Evolutionary conservation across 2,113 vertebrate species (phyloP), one percentile per base, ranked within the genome.

Genomic region (Rhynchomys soricoides): DNA sequence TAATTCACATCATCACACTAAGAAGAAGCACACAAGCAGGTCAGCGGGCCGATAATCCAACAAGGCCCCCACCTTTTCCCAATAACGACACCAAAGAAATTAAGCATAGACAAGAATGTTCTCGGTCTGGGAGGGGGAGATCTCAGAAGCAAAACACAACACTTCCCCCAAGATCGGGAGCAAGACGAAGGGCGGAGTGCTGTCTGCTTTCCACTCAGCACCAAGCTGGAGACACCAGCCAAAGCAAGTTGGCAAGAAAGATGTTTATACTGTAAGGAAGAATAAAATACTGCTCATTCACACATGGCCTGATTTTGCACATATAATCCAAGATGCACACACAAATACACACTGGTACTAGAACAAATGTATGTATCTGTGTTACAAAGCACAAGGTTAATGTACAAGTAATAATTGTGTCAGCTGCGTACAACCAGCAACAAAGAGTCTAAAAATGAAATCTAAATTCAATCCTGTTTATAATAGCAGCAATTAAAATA

Each of bases 1-100:
- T 1, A 5, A 26, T 29, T 40, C 15, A 40, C 4, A 17, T 2
- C 1, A 5, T 59, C 26, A 34, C 52, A 15, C 2, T 0, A 24
- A 82, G 5, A 50, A 83, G 57, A 3, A 11, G 12, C n/a, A 19
- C 43, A 50, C 15, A 31, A 24, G 9, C 57, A 22, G 17, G 34
- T 73, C 22, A 52, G 50, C 3, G 34, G 2, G 19, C 15, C 37
- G 7, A 77, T 10, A 22, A 78, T 9, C 71, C 15, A 29, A 19
- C 70, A n/a, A 26, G 29, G 3, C 9, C 88, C 40, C 40, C 19
- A 37, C 31, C 40, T 4, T 57, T 62, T 1, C 40, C 68, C 57
- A n/a, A 74, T 7, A 75, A 8, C 17, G 34, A 12, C 5, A 7
- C 5, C 57, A 52, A 43, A 55, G 86, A 71, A 19, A 22, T 31